Conservation (phyloP, 2,888 invertebrate species). For the Nectonema munidae region DNA sequence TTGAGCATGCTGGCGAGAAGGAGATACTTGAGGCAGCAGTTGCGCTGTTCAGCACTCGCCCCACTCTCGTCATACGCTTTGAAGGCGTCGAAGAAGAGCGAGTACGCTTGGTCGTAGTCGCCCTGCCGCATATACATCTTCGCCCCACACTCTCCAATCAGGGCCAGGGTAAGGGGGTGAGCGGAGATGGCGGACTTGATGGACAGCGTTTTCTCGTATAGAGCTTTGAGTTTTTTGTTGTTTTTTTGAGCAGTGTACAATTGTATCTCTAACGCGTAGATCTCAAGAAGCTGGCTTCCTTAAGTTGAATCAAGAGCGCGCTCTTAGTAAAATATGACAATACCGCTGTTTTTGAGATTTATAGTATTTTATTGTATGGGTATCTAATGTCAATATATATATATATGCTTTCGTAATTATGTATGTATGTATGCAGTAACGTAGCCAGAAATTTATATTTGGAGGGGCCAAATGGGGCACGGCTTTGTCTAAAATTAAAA, state of each 20-base stretch:
- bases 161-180: constrained; percentile 93
- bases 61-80: constrained; percentile 98
- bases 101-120: constrained; percentile 90
- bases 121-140: constrained; percentile 97
- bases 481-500: no score
- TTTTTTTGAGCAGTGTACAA: constrained; percentile 99
- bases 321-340: not conserved
- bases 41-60: constrained; percentile 62
- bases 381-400: no score
- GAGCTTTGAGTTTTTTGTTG: constrained; percentile 58
- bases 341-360: no score
- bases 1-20: constrained; percentile 95
- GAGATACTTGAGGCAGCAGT: constrained; percentile 81
- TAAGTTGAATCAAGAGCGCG: constrained; percentile 18
- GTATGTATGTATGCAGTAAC: no score
- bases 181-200: constrained; percentile 98
- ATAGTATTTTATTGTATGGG: no score
- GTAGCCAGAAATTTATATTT: no score
- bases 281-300: constrained; percentile 70
- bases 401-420: no score
- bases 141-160: constrained; percentile 54
- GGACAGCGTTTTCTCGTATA: constrained; percentile 86
- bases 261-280: constrained; percentile 91
- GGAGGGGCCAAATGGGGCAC: no score
- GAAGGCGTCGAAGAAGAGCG: constrained; percentile 95